These are phyloP conservation scores for Polypterus bichir DNA, from an alignment of 2,113 vertebrate genomes.

Conservation along the genomic window DNA sequence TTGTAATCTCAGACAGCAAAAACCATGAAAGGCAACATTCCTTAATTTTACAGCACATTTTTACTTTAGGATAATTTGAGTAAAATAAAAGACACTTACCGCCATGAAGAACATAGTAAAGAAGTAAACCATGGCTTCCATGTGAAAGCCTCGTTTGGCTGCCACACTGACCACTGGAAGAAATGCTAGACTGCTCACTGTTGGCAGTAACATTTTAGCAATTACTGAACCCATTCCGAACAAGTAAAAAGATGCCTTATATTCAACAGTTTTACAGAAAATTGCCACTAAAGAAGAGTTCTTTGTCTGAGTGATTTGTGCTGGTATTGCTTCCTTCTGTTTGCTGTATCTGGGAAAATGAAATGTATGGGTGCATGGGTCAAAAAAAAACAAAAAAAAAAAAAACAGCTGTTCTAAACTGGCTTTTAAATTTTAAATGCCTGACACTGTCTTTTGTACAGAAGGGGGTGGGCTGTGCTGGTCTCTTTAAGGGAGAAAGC, in stretches of 20 bases:
- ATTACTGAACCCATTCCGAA: constrained; percentile 71
- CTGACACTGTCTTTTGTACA: constrained; percentile 22
- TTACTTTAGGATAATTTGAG: not conserved
- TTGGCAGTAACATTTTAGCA: constrained; percentile 84
- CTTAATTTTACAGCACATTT: too few species aligned
- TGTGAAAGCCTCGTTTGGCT: constrained; percentile 82
- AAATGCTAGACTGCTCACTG: constrained; percentile 80
- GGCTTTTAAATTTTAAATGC: constrained; percentile 67
- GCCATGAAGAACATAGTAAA: constrained; percentile 92
- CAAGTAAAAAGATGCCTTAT: not conserved
- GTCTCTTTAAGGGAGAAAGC: constrained; percentile 18
- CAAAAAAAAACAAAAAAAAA: not conserved
- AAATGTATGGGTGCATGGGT: too few species aligned
- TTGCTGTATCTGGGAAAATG: too few species aligned
- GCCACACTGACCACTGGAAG: constrained; percentile 80
- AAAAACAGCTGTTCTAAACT: constrained; percentile 36
- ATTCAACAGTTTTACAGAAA: not conserved
- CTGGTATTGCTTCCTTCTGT: too few species aligned
- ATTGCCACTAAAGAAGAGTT: not conserved
- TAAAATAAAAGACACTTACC: constrained; percentile 53
- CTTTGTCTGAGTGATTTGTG: too few species aligned
- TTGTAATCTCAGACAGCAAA: too few species aligned
- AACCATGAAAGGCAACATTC: too few species aligned
- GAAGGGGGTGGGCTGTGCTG: constrained; percentile 26
- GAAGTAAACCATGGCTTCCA: constrained; percentile 97